These are phyloP conservation scores for Acleris literana DNA, from an alignment of 2,888 invertebrate species.

Conservation along the genomic window DNA sequence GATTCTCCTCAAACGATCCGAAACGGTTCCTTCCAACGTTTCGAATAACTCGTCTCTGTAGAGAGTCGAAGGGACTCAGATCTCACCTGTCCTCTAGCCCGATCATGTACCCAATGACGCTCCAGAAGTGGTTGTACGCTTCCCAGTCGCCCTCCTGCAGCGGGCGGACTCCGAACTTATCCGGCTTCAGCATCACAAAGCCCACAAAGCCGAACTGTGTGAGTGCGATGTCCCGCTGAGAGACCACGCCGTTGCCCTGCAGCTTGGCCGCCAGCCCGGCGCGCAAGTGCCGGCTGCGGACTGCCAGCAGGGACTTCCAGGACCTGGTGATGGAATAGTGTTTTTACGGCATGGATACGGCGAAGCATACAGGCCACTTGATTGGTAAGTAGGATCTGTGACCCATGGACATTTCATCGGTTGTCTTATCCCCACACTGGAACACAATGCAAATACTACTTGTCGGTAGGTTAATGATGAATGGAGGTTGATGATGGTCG, in stretches of 20 bases:
- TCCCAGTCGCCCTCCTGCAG: slow-evolving; percentile 86
- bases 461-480: too few relatives aligned
- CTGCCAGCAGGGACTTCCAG: slow-evolving; percentile 87
- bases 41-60: too few relatives aligned
- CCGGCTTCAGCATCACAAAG: slow-evolving; percentile 85
- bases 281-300: slow-evolving; percentile 86
- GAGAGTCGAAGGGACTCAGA: neutral
- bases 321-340: slow-evolving; percentile 69
- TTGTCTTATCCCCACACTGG: too few relatives aligned
- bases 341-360: too few relatives aligned
- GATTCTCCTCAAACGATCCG: too few relatives aligned
- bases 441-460: too few relatives aligned
- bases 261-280: slow-evolving; percentile 80
- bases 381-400: too few relatives aligned
- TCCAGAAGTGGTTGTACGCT: slow-evolving; percentile 92
- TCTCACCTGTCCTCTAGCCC: slow-evolving; percentile 91
- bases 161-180: slow-evolving; percentile 86
- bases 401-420: too few relatives aligned
- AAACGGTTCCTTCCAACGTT: too few relatives aligned
- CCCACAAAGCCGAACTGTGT: slow-evolving; percentile 96
- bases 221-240: slow-evolving; percentile 92
- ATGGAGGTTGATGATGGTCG: too few relatives aligned
- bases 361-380: too few relatives aligned
- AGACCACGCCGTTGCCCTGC: slow-evolving; percentile 83
- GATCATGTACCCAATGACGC: slow-evolving; percentile 90